Conservation (phyloP, 2,888 invertebrate species). For the Euzophera pinguis region DNA sequence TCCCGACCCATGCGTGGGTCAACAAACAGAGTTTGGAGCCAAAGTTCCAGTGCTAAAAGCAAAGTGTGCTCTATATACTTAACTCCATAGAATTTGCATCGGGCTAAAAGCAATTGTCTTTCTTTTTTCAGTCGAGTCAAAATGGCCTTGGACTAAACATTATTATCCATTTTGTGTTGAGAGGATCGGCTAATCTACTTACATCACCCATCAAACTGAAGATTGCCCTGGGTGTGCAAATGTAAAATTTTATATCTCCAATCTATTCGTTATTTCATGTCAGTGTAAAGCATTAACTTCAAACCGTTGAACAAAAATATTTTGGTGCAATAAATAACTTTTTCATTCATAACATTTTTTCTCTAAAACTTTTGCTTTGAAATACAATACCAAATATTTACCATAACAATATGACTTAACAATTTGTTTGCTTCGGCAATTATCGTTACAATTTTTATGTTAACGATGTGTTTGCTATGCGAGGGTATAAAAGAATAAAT, state of each 20-base stretch:
- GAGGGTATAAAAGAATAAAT: neutral
- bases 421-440: neutral
- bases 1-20: constrained; percentile 22
- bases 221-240: no score
- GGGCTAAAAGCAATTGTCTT: no score
- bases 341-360: neutral
- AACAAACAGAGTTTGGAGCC: neutral
- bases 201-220: no score
- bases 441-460: neutral
- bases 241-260: no score
- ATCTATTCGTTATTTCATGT: no score
- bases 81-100: no score
- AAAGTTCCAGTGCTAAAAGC: neutral
- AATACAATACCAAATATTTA: neutral
- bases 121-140: no score
- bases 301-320: neutral
- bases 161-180: no score
- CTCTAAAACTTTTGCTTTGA: constrained; percentile 20
- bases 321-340: neutral
- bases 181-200: no score
- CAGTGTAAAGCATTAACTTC: no score
- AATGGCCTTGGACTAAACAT: no score
- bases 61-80: neutral
- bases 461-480: neutral
- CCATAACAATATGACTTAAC: neutral